Base-by-base conservation (phyloP, 2,113 vertebrate genomes). In the Oncorhynchus keta region DNA sequence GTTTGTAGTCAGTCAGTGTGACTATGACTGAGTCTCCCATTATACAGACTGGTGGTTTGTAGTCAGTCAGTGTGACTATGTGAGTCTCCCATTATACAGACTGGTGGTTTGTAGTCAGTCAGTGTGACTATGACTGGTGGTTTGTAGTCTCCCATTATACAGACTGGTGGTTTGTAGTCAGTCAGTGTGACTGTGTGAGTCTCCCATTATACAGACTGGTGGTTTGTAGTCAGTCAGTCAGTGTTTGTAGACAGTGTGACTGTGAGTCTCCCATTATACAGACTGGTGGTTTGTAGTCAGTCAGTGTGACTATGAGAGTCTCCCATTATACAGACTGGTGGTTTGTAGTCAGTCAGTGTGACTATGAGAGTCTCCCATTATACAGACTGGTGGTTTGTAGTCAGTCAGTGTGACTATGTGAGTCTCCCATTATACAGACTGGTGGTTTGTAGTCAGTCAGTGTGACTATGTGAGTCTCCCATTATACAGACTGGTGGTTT, bases 21-120 rank as follows among this genome's bases (percentile, higher is more conserved):
- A 76, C 59, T 22, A 73, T 64, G 68, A n/a, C n/a, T 68, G 61
- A 84, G 84, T 83, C 74, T 80, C 78, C 73, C 26, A 18, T 68
- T 16, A 18, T 57, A 57, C 45, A 28, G 24, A 30, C 66, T 14
- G 61, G 49, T 51, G 13, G 11, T 73, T 64, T 79, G 68, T 75
- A 70, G 64, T 62, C 24, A 66, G 76, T 81, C 62, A 59, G 80
- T 35, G 20, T 61, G 74, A 76, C 59, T 61, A 73, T 64, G 70
- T 68, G 61, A 84, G 84, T 81, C 72, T 80, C 77, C 73, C 26
- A 18, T 68, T 16, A 18, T 18, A 57, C 45, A 28, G 48, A 30
- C 66, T 14, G 61, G 49, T 51, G 49, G 12, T 73, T 64, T 79
- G 68, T 75, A 68, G 76, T 81, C 64, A 59, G 80, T 35, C 24